phyloP scores from a whole-genome alignment of 2,113 vertebrate species.

The Orthochromis malagaraziensis region DNA sequence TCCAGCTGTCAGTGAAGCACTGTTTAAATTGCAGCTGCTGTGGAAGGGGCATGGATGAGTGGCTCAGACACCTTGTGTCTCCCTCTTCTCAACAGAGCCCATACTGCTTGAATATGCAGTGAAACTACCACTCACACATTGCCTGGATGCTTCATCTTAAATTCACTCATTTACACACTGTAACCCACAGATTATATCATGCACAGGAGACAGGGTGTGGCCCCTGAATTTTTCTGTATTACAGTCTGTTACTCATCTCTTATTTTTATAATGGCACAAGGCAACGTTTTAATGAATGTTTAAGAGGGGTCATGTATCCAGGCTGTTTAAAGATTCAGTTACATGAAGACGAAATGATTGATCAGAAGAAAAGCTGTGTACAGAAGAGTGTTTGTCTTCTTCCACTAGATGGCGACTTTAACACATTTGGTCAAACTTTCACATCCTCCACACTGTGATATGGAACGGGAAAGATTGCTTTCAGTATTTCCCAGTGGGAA shows the following conservation, averaged over 20 bases:
- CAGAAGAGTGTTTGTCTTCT: not conserved
- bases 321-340: not conserved
- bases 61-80: slow-evolving; percentile 57
- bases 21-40: slow-evolving; percentile 60
- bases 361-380: not conserved
- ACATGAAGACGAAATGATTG: not conserved
- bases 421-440: not conserved
- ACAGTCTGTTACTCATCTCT: not conserved
- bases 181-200: not conserved
- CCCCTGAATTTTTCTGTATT: not conserved
- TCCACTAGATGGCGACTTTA: slow-evolving; percentile 30
- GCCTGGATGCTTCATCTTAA: not conserved
- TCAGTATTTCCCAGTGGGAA: not conserved
- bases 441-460: not conserved
- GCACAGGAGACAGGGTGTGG: not conserved
- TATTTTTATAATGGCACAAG: not conserved
- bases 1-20: slow-evolving; percentile 47
- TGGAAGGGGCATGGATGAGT: slow-evolving; percentile 27
- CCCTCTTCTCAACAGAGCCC: slow-evolving; percentile 10
- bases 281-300: not conserved
- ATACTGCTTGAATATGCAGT: slow-evolving; percentile 40
- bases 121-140: slow-evolving; percentile 24
- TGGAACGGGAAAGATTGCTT: not conserved
- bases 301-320: too few species aligned
- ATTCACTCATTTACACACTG: slow-evolving; percentile 35